A percentile compares a stretch with the other conserved stretches of the same genome.
Evolutionary conservation across 2,888 invertebrate species (phyloP).

Genomic region (Drosophila fulvimacula): DNA sequence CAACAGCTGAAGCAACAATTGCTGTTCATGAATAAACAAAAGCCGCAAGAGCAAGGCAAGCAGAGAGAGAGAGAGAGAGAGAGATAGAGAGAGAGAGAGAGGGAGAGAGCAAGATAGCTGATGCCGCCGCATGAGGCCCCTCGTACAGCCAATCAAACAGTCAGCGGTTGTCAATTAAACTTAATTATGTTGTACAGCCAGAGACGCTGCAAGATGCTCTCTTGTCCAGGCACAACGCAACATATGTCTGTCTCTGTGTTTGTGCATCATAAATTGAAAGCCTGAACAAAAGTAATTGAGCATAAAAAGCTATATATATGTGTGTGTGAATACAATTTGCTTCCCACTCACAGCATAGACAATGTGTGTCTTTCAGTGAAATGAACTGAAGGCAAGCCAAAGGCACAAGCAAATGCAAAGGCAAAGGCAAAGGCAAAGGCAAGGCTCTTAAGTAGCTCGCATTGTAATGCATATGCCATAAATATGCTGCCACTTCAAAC

Average conservation of each 20-base stretch:
- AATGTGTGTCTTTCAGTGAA: constrained; percentile 17
- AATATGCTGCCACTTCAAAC: constrained; percentile 9
- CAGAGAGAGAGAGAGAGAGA: background rate
- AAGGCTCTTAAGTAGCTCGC: constrained; percentile 8
- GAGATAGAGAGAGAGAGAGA: too few relatives aligned
- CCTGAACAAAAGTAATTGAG: constrained; percentile 65
- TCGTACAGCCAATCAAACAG: constrained; percentile 64
- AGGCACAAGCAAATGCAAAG: background rate
- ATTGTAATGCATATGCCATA: constrained; percentile 8
- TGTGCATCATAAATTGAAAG: constrained; percentile 53
- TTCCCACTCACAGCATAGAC: constrained; percentile 18
- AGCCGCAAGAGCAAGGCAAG: background rate
- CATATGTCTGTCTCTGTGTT: constrained; percentile 12
- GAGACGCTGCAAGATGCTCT: constrained; percentile 62
- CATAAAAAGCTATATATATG: constrained; percentile 58
- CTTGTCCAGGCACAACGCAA: constrained; percentile 20
- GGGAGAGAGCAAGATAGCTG: background rate
- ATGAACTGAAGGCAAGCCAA: constrained; percentile 4
- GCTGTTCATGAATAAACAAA: constrained; percentile 32
- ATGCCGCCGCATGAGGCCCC: constrained; percentile 18
- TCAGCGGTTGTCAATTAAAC: constrained; percentile 79
- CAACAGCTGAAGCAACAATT: constrained; percentile 28
- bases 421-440: background rate
- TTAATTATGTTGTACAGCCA: constrained; percentile 73
- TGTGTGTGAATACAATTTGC: constrained; percentile 36